These are phyloP conservation scores for Omphaloscelis lunosa DNA, from an alignment of 2,888 invertebrate genomes.

Conservation along the genomic window DNA sequence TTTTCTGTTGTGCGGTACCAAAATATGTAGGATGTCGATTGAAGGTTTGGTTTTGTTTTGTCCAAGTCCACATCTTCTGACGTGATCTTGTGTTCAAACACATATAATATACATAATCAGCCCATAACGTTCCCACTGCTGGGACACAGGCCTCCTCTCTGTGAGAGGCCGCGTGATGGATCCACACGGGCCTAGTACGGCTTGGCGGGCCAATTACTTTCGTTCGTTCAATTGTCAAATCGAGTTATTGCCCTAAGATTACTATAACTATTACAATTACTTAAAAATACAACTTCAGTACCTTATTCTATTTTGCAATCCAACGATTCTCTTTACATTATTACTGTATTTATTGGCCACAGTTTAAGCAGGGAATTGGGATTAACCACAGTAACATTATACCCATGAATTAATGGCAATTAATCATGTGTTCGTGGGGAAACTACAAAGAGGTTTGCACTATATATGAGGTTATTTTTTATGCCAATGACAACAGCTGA, in stretches of 20 bases:
- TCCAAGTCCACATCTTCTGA: background rate
- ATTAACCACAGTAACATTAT: conserved; percentile 11
- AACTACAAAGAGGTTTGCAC: background rate
- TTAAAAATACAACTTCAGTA: background rate
- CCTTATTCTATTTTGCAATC: background rate
- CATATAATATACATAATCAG: no score
- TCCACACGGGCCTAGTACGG: no score
- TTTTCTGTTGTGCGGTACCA: background rate
- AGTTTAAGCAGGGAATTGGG: background rate
- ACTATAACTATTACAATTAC: no score
- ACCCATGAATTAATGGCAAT: conserved; percentile 24
- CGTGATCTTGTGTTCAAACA: background rate
- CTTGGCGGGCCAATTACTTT: background rate
- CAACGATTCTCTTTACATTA: background rate
- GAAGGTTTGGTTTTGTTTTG: background rate
- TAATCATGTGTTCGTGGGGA: conserved; percentile 5
- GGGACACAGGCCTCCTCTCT: no score
- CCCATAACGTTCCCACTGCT: no score
- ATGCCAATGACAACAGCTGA: background rate
- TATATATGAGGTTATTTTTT: background rate
- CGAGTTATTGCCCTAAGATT: background rate
- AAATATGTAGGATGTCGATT: background rate
- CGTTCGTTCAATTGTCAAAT: background rate
- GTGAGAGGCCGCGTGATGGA: no score
- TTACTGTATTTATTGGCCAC: background rate